These are phyloP conservation scores for Notolepis coatsorum DNA, from an alignment of 2,797 vertebrate species.

Conservation along the genomic window DNA sequence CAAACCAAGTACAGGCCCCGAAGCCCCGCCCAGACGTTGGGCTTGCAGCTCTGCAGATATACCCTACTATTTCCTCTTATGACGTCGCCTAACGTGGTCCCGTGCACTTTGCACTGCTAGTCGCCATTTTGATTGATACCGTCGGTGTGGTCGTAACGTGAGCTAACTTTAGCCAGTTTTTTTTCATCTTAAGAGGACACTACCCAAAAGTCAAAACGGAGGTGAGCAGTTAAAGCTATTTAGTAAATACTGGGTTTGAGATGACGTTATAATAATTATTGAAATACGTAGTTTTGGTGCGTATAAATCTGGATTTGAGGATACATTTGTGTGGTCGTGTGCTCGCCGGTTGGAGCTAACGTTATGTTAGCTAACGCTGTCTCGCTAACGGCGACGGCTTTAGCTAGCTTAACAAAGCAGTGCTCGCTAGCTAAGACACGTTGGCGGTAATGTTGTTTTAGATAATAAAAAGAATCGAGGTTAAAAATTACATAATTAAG, in stretches of 20 bases:
- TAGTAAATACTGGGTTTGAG: fast-evolving
- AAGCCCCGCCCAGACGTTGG: too few relatives aligned
- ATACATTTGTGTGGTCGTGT: too few relatives aligned
- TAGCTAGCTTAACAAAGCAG: slow-evolving; percentile 46
- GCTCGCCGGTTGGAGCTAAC: neutral
- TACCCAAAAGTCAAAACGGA: too few relatives aligned
- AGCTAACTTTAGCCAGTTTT: neutral
- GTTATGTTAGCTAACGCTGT: slow-evolving; percentile 3
- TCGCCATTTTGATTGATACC: slow-evolving; percentile 72
- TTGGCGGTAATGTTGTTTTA: neutral
- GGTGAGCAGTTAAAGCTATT: slow-evolving; percentile 14
- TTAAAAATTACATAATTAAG: neutral
- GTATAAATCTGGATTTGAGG: too few relatives aligned
- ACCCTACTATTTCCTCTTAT: too few relatives aligned
- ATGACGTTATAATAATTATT: fast-evolving
- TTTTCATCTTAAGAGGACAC: too few relatives aligned
- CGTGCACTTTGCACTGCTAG: neutral
- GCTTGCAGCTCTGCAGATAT: too few relatives aligned
- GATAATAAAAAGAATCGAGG: neutral
- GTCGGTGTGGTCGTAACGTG: neutral
- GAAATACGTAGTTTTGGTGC: too few relatives aligned
- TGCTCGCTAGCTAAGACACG: neutral
- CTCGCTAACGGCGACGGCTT: neutral
- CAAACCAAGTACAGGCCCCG: too few relatives aligned
- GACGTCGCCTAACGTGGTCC: neutral